Percentiles rank a stretch among this genome's conserved stretches.
These are phyloP conservation scores for Actinia tenebrosa DNA, from an alignment of 64 coral and sea anemone species.

Conservation along the genomic window DNA sequence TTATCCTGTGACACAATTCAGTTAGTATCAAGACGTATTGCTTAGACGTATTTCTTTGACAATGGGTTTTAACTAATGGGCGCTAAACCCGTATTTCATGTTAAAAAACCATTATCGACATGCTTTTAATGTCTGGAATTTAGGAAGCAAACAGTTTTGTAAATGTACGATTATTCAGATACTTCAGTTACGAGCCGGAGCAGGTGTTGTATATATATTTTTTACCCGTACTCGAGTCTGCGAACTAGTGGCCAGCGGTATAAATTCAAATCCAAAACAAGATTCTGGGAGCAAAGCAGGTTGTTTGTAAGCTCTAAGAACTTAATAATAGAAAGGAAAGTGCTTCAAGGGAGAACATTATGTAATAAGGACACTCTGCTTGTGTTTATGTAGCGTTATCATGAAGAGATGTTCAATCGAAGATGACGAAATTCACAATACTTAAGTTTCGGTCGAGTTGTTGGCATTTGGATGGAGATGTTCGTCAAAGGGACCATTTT, in stretches of 20 bases:
- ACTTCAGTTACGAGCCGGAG: not conserved
- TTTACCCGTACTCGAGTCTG: not conserved
- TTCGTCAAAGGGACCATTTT: not conserved
- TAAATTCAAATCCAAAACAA: slow-evolving; percentile 1
- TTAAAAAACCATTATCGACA: not conserved
- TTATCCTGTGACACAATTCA: no score
- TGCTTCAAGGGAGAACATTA: not conserved
- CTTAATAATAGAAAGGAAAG: not conserved
- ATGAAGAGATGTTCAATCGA: not conserved
- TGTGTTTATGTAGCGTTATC: not conserved
- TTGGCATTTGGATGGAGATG: slow-evolving; percentile 14
- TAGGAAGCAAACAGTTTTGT: not conserved
- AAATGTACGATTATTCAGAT: slow-evolving; percentile 5
- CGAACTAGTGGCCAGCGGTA: not conserved
- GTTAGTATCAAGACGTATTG: no score
- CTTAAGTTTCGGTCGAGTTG: not conserved
- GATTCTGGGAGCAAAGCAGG: not conserved
- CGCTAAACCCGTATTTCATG: no score
- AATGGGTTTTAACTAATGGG: no score
- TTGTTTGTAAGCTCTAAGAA: slow-evolving; percentile 5
- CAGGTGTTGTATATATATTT: slow-evolving; percentile 1
- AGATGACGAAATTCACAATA: not conserved
- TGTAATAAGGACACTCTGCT: not conserved
- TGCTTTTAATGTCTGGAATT: not conserved
- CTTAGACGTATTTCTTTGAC: no score